These are phyloP conservation scores for Brotogeris chrysoptera DNA, from an alignment of 2,797 vertebrate species.

Conservation along the genomic window DNA sequence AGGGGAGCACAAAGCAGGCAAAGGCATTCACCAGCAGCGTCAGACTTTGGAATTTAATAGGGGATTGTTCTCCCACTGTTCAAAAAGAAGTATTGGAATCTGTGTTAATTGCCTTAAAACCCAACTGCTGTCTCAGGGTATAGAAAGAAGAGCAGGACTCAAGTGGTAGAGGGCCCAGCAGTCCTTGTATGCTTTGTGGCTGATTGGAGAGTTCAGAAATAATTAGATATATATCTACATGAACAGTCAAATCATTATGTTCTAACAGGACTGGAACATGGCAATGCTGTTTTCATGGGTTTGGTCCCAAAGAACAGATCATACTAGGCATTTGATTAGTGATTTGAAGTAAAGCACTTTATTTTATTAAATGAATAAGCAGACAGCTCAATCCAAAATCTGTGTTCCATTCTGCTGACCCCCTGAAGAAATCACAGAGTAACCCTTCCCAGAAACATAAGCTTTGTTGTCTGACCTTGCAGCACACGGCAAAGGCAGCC, in stretches of 20 bases:
- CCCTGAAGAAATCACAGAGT: not conserved
- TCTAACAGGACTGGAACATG: not conserved
- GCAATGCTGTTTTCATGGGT: not conserved
- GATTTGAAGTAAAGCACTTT: not conserved
- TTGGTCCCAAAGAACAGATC: not conserved
- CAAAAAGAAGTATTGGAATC: conserved; percentile 36
- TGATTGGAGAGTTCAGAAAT: not conserved
- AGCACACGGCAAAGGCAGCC: not conserved
- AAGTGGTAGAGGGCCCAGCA: not conserved
- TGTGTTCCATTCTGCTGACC: not conserved
- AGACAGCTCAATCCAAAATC: not conserved
- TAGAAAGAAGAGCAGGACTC: not conserved
- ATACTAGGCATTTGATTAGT: not conserved
- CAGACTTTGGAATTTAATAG: conserved; percentile 32
- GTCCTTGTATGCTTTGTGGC: not conserved
- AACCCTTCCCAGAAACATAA: not conserved
- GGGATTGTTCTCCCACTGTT: conserved; percentile 5
- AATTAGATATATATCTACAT: not conserved
- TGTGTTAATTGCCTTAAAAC: not conserved
- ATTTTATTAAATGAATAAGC: not conserved
- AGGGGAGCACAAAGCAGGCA: not conserved
- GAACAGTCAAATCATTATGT: not conserved
- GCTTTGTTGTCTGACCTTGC: not conserved
- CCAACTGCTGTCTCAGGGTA: not conserved
- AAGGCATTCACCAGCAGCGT: not conserved